phyloP scores from a whole-genome alignment of 2,113 vertebrate species.

The Ophthalmolycus amberensis region DNA sequence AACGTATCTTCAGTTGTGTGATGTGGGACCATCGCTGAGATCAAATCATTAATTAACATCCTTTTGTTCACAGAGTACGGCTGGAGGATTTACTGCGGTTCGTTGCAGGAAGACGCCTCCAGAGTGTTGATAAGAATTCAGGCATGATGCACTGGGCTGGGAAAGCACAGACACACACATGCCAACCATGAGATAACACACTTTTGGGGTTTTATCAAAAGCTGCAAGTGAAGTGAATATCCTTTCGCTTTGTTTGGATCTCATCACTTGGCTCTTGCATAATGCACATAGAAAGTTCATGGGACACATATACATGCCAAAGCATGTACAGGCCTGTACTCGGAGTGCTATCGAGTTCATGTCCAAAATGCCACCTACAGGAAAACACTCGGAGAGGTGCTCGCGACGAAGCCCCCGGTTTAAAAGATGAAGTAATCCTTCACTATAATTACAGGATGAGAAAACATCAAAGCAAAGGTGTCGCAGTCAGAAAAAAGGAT shows the following conservation, averaged over 20 bases:
- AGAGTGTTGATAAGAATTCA: conserved; percentile 4
- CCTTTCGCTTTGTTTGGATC: conserved; percentile 44
- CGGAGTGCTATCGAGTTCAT: conserved; percentile 58
- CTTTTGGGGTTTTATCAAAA: conserved; percentile 30
- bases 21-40: conserved; percentile 73
- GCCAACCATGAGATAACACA: conserved; percentile 23
- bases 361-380: conserved; percentile 68
- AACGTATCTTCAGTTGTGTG: conserved; percentile 68
- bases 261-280: conserved; percentile 66
- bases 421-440: conserved; percentile 61
- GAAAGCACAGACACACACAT: conserved; percentile 15
- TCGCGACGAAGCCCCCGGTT: not conserved
- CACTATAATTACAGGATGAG: conserved; percentile 73
- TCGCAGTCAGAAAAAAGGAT: conserved; percentile 40
- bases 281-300: conserved; percentile 64
- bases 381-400: conserved; percentile 31
- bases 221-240: conserved; percentile 23
- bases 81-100: conserved; percentile 39
- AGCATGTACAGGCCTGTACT: conserved; percentile 68
- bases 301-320: conserved; percentile 52
- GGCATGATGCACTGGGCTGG: conserved; percentile 3
- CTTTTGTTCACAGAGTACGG: conserved; percentile 56
- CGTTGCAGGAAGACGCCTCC: conserved; percentile 9
- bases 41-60: conserved; percentile 76
- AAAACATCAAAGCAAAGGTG: conserved; percentile 66